Evolutionary conservation across 2,888 invertebrate species (phyloP).

Genomic region (Halictus ligatus): DNA sequence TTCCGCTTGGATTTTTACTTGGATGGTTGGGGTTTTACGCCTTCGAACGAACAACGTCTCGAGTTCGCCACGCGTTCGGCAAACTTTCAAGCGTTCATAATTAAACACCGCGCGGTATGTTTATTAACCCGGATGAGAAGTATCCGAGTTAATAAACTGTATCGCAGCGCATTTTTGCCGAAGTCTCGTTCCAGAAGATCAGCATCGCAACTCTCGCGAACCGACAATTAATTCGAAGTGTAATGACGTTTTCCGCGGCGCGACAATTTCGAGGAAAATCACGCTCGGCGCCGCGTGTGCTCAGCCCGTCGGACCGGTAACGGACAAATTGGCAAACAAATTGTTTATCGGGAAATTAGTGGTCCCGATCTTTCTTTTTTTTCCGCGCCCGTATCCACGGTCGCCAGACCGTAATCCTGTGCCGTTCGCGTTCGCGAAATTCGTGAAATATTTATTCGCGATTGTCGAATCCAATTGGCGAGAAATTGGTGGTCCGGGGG

Average conservation of each 20-base stretch:
- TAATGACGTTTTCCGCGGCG: constrained; percentile 7
- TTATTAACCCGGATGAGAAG: neutral
- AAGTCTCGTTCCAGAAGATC: constrained; percentile 14
- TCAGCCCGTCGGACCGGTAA: neutral
- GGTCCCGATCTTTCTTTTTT: neutral
- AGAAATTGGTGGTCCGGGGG: neutral
- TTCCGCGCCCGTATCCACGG: constrained; percentile 26
- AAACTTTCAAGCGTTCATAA: constrained; percentile 13
- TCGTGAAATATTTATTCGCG: constrained; percentile 32
- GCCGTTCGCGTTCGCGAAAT: neutral
- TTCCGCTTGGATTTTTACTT: neutral
- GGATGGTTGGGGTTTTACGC: neutral
- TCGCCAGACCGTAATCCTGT: neutral
- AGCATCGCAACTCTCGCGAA: neutral
- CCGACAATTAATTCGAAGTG: constrained; percentile 46
- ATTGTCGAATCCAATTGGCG: neutral
- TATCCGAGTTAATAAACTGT: neutral
- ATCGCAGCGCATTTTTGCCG: constrained; percentile 2
- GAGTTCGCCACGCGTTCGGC: neutral
- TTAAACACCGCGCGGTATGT: neutral
- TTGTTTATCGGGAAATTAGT: constrained; percentile 50
- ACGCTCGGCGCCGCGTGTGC: neutral
- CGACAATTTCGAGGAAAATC: constrained; percentile 24
- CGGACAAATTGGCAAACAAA: constrained; percentile 26
- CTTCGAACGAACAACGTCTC: neutral